Evolutionary conservation across 2,888 invertebrate species (phyloP).

Genomic region (Ariolimax columbianus): DNA sequence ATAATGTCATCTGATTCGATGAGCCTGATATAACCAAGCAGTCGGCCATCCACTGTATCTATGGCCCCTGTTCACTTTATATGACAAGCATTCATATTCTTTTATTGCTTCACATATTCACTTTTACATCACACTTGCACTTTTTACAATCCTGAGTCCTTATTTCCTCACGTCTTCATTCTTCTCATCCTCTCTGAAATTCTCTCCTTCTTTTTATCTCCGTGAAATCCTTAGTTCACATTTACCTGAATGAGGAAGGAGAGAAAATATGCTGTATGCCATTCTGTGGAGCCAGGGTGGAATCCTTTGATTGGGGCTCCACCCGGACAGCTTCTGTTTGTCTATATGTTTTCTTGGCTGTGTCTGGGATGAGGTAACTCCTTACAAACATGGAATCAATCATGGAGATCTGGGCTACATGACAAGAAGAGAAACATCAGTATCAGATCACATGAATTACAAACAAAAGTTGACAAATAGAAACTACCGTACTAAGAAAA

Average conservation of each 20-base stretch:
- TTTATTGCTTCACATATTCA: background rate
- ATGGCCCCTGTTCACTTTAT: too few species aligned
- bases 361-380: conserved; percentile 72
- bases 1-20: too few species aligned
- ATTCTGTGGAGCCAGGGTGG: conserved; percentile 33
- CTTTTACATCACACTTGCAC: too few species aligned
- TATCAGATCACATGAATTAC: background rate
- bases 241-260: conserved; percentile 62
- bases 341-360: conserved; percentile 68
- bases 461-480: background rate
- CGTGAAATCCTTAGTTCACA: background rate
- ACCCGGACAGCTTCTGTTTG: conserved; percentile 73
- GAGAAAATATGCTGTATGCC: conserved; percentile 65
- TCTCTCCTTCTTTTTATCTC: background rate
- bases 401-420: conserved; percentile 72
- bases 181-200: background rate
- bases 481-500: background rate
- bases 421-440: conserved; percentile 32
- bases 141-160: background rate
- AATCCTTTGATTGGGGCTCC: conserved; percentile 56
- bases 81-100: background rate
- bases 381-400: conserved; percentile 74
- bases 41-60: too few species aligned
- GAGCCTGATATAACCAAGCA: too few species aligned
- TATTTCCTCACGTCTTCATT: background rate